These are phyloP conservation scores for Acrocephalus arundinaceus DNA, from an alignment of 2,113 vertebrate genomes.

Conservation along the genomic window DNA sequence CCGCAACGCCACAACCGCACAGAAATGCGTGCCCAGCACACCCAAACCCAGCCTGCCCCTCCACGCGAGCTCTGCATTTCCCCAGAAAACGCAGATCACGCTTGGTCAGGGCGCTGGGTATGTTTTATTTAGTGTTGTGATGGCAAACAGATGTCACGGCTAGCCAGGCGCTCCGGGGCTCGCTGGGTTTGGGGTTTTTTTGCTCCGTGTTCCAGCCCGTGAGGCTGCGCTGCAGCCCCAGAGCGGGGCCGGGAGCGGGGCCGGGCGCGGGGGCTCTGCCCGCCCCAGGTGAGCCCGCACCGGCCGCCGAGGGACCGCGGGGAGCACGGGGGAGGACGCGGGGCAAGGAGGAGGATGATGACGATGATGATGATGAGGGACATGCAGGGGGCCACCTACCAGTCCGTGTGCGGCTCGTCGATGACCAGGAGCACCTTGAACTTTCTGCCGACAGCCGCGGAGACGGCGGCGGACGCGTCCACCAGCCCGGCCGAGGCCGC, in stretches of 20 bases:
- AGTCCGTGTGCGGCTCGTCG: conserved; percentile 91
- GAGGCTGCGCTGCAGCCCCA: neutral
- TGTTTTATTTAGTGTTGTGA: neutral
- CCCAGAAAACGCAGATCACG: neutral
- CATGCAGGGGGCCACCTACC: conserved; percentile 75
- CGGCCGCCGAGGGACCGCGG: neutral
- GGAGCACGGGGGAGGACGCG: neutral
- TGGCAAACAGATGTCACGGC: neutral
- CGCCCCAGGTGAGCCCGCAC: neutral
- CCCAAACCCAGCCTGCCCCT: neutral
- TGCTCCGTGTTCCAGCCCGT: neutral
- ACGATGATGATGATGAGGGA: neutral
- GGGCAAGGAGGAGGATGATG: neutral
- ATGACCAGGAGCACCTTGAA: conserved; percentile 93
- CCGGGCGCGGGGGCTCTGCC: neutral
- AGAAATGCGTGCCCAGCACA: neutral
- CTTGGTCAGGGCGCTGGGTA: neutral
- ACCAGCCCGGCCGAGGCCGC: conserved; percentile 85
- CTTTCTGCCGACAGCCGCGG: conserved; percentile 70
- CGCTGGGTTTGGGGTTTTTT: neutral
- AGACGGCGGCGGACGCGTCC: conserved; percentile 77
- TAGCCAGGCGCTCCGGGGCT: neutral
- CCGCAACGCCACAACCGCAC: neutral
- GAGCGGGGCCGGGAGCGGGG: neutral
- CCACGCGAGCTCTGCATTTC: rapidly evolving